Evolutionary conservation across 2,113 vertebrate genomes (phyloP).

Genomic region (Gila orcuttii): DNA sequence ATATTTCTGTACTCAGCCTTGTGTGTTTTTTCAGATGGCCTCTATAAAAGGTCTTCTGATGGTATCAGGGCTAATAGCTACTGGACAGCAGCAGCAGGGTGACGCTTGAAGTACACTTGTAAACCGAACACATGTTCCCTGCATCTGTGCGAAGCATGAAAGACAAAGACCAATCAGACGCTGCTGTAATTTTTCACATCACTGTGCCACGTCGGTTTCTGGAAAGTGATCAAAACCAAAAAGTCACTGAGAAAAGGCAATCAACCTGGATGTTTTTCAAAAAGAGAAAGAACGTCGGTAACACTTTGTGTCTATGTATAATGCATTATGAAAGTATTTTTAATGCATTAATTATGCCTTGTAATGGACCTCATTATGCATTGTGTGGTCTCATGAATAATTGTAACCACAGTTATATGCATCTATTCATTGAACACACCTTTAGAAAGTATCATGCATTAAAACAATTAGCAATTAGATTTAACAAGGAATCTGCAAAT

Average conservation of each 20-base stretch:
- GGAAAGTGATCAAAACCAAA: slow-evolving; percentile 24
- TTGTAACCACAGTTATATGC: too few relatives aligned
- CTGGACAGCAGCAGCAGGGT: slow-evolving; percentile 67
- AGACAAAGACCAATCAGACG: slow-evolving; percentile 57
- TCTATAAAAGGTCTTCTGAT: slow-evolving; percentile 56
- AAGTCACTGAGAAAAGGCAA: slow-evolving; percentile 1
- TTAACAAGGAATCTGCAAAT: too few relatives aligned
- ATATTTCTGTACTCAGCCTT: background rate
- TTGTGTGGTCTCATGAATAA: too few relatives aligned
- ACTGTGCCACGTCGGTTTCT: slow-evolving; percentile 54
- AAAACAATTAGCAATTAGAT: too few relatives aligned
- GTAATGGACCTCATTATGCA: too few relatives aligned
- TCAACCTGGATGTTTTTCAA: background rate
- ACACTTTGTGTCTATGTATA: too few relatives aligned
- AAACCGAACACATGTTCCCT: slow-evolving; percentile 72
- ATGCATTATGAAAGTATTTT: too few relatives aligned
- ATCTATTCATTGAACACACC: too few relatives aligned
- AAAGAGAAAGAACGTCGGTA: background rate
- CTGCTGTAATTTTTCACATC: slow-evolving; percentile 67
- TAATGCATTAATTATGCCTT: too few relatives aligned
- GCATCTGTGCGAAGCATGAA: slow-evolving; percentile 75
- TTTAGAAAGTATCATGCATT: too few relatives aligned
- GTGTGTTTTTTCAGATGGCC: slow-evolving; percentile 47
- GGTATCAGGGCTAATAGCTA: slow-evolving; percentile 56
- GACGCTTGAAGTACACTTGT: slow-evolving; percentile 70